phyloP scores from a whole-genome alignment of 2,888 invertebrate genomes.

The Resseliella maxima region DNA sequence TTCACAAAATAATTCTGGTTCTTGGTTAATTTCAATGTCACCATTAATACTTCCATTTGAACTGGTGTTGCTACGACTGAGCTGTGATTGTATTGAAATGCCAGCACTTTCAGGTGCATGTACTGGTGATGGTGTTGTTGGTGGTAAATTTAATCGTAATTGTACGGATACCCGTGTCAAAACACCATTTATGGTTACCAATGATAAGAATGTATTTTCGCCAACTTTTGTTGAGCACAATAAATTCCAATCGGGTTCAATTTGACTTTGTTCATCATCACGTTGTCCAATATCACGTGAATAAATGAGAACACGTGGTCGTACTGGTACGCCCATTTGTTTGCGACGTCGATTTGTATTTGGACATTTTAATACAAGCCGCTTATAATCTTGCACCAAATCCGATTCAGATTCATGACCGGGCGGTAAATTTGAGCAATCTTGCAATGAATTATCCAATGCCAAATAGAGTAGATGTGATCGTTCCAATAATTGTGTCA shows the following conservation, averaged over 20 bases:
- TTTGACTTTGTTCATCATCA: slow-evolving; percentile 66
- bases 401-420: slow-evolving; percentile 75
- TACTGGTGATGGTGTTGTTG: slow-evolving; percentile 67
- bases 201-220: slow-evolving; percentile 73
- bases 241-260: slow-evolving; percentile 73
- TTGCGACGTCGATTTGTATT: slow-evolving; percentile 66
- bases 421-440: slow-evolving; percentile 80
- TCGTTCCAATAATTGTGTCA: slow-evolving; percentile 60
- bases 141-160: slow-evolving; percentile 69
- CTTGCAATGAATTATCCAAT: slow-evolving; percentile 79
- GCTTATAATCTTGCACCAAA: slow-evolving; percentile 81
- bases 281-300: slow-evolving; percentile 69
- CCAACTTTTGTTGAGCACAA: slow-evolving; percentile 72
- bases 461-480: slow-evolving; percentile 66
- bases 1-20: slow-evolving; percentile 71
- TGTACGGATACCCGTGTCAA: slow-evolving; percentile 74
- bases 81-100: slow-evolving; percentile 20
- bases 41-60: slow-evolving; percentile 56
- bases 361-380: slow-evolving; percentile 65
- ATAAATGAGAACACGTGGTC: slow-evolving; percentile 73
- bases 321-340: slow-evolving; percentile 71
- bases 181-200: slow-evolving; percentile 74
- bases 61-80: slow-evolving; percentile 59
- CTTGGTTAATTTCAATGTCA: slow-evolving; percentile 16
- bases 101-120: slow-evolving; percentile 62